These are phyloP conservation scores for Carapus acus DNA, from an alignment of 2,797 vertebrate species.

Conservation along the genomic window DNA sequence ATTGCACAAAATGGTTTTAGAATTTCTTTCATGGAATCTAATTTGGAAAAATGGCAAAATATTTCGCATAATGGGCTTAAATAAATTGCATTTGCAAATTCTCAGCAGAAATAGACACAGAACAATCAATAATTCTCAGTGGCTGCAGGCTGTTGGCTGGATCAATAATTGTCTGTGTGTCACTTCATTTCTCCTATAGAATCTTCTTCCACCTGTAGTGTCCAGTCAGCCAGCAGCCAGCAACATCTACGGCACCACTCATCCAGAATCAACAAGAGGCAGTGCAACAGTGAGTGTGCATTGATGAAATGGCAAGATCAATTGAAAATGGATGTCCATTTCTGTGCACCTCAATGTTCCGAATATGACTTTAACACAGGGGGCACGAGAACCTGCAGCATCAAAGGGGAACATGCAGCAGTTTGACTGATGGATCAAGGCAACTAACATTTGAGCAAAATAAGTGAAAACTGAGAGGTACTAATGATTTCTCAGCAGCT, in stretches of 20 bases:
- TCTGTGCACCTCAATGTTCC: background rate
- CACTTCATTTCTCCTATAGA: constrained; percentile 31
- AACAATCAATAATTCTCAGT: background rate
- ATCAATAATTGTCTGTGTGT: background rate
- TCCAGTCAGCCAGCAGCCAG: constrained; percentile 36
- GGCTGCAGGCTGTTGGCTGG: background rate
- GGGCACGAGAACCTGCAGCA: constrained; percentile 15
- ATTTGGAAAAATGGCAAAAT: too few species aligned
- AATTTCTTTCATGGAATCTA: too few species aligned
- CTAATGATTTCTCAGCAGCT: constrained; percentile 3
- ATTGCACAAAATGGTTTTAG: too few species aligned
- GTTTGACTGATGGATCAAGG: background rate
- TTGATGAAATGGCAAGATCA: background rate
- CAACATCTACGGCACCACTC: constrained; percentile 17
- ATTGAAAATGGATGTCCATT: background rate
- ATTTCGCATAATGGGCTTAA: too few species aligned
- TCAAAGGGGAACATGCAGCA: constrained; percentile 18
- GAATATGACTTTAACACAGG: constrained; percentile 29
- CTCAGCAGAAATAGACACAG: too few species aligned
- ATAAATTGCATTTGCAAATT: too few species aligned
- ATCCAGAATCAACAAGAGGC: constrained; percentile 20
- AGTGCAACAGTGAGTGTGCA: constrained; percentile 16
- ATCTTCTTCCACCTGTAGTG: constrained; percentile 38
- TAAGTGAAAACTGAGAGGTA: constrained; percentile 29
- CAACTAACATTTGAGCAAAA: background rate